phyloP scores from a whole-genome alignment of 1,140 invertebrate genomes.

The Helicoverpa zea region DNA sequence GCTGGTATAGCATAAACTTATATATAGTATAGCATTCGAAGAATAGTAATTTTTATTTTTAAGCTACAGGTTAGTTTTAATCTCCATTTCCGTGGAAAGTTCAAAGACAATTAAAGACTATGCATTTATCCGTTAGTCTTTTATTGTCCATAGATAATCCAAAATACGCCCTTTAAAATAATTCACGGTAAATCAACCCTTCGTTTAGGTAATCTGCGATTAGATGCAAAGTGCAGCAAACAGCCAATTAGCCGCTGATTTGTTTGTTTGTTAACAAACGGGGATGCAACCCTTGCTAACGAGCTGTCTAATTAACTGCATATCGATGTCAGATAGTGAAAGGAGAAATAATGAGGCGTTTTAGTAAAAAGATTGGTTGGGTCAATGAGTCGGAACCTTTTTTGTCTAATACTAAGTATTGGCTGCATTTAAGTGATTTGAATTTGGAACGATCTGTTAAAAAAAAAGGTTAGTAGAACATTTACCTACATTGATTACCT shows the following conservation, averaged over 20 bases:
- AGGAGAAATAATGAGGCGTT: neutral
- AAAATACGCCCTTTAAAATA: constrained; percentile 15
- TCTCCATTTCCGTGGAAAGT: neutral
- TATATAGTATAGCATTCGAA: too few relatives aligned
- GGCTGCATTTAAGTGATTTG: neutral
- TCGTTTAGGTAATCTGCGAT: constrained; percentile 27
- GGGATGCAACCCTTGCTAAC: constrained; percentile 24
- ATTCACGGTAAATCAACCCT: constrained; percentile 34
- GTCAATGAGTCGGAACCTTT: too few relatives aligned
- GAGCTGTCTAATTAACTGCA: constrained; percentile 31
- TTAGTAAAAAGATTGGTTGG: neutral
- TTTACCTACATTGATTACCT: too few relatives aligned
- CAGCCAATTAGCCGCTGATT: constrained; percentile 27
- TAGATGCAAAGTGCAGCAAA: constrained; percentile 47
- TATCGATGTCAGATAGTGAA: constrained; percentile 9
- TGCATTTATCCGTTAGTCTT: neutral
- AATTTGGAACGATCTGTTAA: neutral
- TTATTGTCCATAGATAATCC: constrained; percentile 11
- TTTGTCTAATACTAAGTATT: neutral
- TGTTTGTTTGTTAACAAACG: constrained; percentile 38
- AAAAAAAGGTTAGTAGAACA: too few relatives aligned
- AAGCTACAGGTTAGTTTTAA: neutral
- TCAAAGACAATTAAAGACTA: neutral
- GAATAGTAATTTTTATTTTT: too few relatives aligned
- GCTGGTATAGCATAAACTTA: too few relatives aligned